Evolutionary conservation across 2,113 vertebrate species (phyloP), one percentile per base, ranked within the genome.

Genomic region (Pluvianellus socialis): DNA sequence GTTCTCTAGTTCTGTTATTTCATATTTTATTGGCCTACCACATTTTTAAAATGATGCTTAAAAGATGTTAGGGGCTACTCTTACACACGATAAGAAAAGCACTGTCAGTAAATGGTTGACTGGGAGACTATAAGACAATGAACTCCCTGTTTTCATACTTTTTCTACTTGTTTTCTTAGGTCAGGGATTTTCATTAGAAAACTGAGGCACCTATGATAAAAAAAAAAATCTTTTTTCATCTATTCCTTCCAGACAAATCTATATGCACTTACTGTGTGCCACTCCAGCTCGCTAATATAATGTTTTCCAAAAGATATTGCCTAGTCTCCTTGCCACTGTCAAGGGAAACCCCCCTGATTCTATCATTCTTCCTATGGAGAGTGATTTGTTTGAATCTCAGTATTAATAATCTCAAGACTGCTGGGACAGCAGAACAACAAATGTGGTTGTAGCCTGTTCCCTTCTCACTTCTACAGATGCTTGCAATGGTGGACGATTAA

Each of bases 401-500:
- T 24, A 63, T 13, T 44, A 93, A 44, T 22, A 61, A 30, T 50
- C 87, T 80, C n/a, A 63, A 56, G 33, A 72, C 14, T 63, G 6
- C 15, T 68, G 42, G 52, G 28, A 18, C 38, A 84, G 38, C 24
- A 83, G 35, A 35, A 38, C 22, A 26, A 7, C 4, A 6, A 13
- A 38, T 10, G 26, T 84, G 11, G 24, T 58, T 5, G 44, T 49
- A 2, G 5, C 2, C 3, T 21, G 8, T 35, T 40, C 72, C 62
- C n/a, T 83, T 79, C 61, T 50, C 27, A 53, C 2, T 75, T 53
- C 42, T n/a, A 23, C 27, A 26, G n/a, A 18, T 62, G 18, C 6
- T n/a, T 44, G 38, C 23, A 67, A 6, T 7, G 17, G 10, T 70
- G 61, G 18, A 10, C 0, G 0, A 45, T 32, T n/a, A 38, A 62